These are phyloP conservation scores for Austrofundulus limnaeus DNA, from an alignment of 2,113 vertebrate genomes.

Conservation along the genomic window DNA sequence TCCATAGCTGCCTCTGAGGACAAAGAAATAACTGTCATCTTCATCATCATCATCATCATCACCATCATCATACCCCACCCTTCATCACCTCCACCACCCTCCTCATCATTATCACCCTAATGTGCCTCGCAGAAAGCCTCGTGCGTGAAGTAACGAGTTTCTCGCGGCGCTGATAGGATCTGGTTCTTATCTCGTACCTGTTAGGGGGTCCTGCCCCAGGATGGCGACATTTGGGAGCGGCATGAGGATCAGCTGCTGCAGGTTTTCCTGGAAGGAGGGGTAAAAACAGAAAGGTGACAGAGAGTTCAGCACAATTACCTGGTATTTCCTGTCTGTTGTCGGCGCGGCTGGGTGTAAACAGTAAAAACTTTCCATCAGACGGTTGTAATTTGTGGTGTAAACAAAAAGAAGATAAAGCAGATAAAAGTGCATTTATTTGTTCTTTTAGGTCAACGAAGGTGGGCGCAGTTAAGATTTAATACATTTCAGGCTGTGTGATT, in stretches of 20 bases:
- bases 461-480: background rate
- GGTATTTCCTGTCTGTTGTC: conserved; percentile 14
- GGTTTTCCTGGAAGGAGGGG: conserved; percentile 80
- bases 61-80: conserved; percentile 49
- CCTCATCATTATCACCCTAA: conserved; percentile 57
- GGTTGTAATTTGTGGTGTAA: conserved; percentile 48
- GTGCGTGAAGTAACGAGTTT: conserved; percentile 59
- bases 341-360: conserved; percentile 24
- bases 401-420: conserved; percentile 46
- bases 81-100: conserved; percentile 36
- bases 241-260: conserved; percentile 87
- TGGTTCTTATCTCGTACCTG: conserved; percentile 78
- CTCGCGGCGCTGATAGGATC: conserved; percentile 48
- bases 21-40: conserved; percentile 47
- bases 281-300: conserved; percentile 19
- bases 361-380: conserved; percentile 39
- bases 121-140: conserved; percentile 51
- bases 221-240: conserved; percentile 85
- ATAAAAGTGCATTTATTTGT: background rate
- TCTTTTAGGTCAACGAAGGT: conserved; percentile 4
- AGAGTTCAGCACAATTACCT: conserved; percentile 17
- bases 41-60: conserved; percentile 50
- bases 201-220: conserved; percentile 85
- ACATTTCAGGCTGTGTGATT: background rate
- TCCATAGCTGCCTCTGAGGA: conserved; percentile 82